A percentile compares a stretch with the other conserved stretches of the same genome.
Conservation (phyloP, 2,888 invertebrate species). For the Zele albiditarsus region DNA sequence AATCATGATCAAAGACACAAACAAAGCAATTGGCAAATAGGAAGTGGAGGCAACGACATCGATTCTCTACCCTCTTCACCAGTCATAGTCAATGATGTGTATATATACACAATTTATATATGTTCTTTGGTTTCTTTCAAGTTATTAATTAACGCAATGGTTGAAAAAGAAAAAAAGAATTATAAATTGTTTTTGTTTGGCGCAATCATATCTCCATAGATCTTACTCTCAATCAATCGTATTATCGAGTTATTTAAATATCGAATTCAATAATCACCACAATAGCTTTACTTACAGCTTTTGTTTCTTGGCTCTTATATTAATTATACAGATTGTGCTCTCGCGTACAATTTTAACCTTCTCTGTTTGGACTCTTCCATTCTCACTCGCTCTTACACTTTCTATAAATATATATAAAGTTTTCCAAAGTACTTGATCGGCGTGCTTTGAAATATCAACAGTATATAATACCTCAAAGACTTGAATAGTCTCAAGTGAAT, state of each 20-base stretch:
- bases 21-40: conserved; percentile 32
- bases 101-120: background rate
- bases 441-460: conserved; percentile 26
- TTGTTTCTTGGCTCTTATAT: conserved; percentile 31
- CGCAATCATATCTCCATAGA: conserved; percentile 6
- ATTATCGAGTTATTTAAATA: conserved; percentile 53
- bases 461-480: conserved; percentile 20
- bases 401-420: background rate
- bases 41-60: background rate
- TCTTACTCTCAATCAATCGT: conserved; percentile 44
- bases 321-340: conserved; percentile 33
- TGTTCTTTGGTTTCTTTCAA: background rate
- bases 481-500: conserved; percentile 13
- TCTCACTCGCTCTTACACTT: background rate
- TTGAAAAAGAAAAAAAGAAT: background rate
- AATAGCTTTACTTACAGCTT: conserved; percentile 28
- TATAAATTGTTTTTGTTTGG: background rate
- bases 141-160: background rate
- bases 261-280: conserved; percentile 37
- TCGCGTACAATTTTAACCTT: background rate
- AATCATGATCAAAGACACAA: conserved; percentile 36
- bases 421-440: conserved; percentile 32
- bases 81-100: background rate
- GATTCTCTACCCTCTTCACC: conserved; percentile 1
- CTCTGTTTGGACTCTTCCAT: background rate